Conservation (phyloP, 2,797 vertebrate genomes). For the Coccyzus lansbergi region DNA sequence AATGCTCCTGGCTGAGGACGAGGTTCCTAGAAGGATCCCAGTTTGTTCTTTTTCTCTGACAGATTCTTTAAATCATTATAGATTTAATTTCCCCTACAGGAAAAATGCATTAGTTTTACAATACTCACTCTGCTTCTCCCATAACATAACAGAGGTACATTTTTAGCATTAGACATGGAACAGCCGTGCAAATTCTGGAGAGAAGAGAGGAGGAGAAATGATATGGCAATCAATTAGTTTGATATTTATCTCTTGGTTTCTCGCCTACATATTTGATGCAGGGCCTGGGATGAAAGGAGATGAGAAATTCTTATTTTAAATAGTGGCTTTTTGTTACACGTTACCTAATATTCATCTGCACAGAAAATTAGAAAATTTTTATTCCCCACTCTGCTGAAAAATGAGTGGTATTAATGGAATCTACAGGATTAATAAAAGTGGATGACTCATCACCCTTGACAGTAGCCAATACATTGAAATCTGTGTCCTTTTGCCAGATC, state of each 20-base stretch:
- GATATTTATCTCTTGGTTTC: neutral
- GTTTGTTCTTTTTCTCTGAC: neutral
- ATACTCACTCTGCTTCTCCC: neutral
- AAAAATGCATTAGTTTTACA: conserved; percentile 39
- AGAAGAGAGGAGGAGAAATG: neutral
- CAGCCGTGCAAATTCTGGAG: neutral
- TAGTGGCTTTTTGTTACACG: neutral
- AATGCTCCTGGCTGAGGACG: neutral
- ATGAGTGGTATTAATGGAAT: neutral
- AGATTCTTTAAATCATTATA: conserved; percentile 64
- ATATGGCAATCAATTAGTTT: neutral
- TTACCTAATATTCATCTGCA: neutral
- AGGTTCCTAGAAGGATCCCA: conserved; percentile 15
- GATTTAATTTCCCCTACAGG: conserved; percentile 65
- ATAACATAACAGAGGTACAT: neutral
- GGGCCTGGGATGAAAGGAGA: neutral
- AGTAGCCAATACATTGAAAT: neutral
- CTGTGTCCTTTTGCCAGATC: neutral
- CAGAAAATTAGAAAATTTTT: neutral
- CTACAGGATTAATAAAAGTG: neutral
- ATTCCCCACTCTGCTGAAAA: neutral
- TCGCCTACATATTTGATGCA: neutral
- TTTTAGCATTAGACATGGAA: neutral
- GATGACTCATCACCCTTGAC: neutral
- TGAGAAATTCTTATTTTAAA: neutral